Percentiles rank a stretch among this genome's conserved stretches.
These are phyloP conservation scores for Paratrypauchen microcephalus DNA, from an alignment of 2,797 vertebrate genomes.

Conservation along the genomic window DNA sequence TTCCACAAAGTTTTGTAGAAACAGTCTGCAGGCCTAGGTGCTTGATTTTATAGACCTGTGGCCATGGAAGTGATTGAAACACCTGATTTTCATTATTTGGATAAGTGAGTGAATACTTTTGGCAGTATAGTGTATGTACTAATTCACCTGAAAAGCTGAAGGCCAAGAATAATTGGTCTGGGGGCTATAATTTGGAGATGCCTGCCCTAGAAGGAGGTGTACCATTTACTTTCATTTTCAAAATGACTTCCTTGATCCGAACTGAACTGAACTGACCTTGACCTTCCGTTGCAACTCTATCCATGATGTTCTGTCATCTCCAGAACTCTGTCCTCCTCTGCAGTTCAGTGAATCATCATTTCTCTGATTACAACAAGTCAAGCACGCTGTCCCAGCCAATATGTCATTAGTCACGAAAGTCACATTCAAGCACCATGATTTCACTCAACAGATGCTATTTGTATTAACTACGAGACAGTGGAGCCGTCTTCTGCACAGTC, in stretches of 20 bases:
- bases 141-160: too few species aligned
- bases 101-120: too few species aligned
- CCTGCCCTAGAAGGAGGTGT: not conserved
- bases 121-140: too few species aligned
- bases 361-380: slow-evolving; percentile 14
- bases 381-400: slow-evolving; percentile 13
- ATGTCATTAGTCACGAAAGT: slow-evolving; percentile 26
- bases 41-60: too few species aligned
- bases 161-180: too few species aligned
- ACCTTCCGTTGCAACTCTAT: slow-evolving; percentile 15
- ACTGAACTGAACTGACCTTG: slow-evolving; percentile 15
- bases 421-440: slow-evolving; percentile 24
- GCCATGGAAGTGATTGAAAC: too few species aligned
- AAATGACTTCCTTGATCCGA: slow-evolving; percentile 3
- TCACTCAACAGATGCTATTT: slow-evolving; percentile 32
- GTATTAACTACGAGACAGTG: slow-evolving; percentile 29
- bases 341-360: slow-evolving; percentile 20
- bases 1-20: too few species aligned
- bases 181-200: too few species aligned
- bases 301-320: slow-evolving; percentile 18
- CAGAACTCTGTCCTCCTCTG: slow-evolving; percentile 8
- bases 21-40: too few species aligned
- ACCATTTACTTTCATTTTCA: not conserved
- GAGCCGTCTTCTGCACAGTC: slow-evolving; percentile 23
- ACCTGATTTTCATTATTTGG: too few species aligned